Conservation (phyloP, 2,888 invertebrate genomes). For the Limnephilus lunatus region DNA sequence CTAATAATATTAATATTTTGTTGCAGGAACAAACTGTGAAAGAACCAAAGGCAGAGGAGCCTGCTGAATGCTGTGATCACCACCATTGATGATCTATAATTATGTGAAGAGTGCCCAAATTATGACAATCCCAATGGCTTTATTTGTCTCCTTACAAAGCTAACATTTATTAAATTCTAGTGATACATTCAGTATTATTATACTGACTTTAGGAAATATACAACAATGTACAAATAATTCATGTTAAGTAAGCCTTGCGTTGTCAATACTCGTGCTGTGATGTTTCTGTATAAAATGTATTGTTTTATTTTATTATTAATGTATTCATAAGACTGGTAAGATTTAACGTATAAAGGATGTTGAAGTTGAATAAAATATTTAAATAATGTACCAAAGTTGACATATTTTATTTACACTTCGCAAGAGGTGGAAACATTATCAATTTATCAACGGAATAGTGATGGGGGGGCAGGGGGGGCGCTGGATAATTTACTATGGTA, state of each 20-base stretch:
- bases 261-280: slow-evolving; percentile 62
- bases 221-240: slow-evolving; percentile 50
- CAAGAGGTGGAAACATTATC: background rate
- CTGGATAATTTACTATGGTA: too few relatives aligned
- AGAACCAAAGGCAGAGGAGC: background rate
- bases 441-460: background rate
- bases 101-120: slow-evolving; percentile 18
- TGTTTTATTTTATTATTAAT: background rate
- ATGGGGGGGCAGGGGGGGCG: too few relatives aligned
- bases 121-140: background rate
- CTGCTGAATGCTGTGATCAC: background rate
- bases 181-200: slow-evolving; percentile 27
- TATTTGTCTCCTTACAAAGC: slow-evolving; percentile 5
- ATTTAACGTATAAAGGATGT: background rate
- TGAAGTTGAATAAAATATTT: background rate
- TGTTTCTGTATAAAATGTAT: slow-evolving; percentile 51
- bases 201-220: slow-evolving; percentile 27
- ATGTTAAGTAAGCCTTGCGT: slow-evolving; percentile 50
- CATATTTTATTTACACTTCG: background rate
- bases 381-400: background rate
- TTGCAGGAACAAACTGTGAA: slow-evolving; percentile 9
- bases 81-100: background rate
- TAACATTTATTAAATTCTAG: slow-evolving; percentile 2
- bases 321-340: slow-evolving; percentile 57
- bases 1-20: background rate